Base-by-base conservation (phyloP, 1,140 invertebrate species). In the Coptotermes formosanus region DNA sequence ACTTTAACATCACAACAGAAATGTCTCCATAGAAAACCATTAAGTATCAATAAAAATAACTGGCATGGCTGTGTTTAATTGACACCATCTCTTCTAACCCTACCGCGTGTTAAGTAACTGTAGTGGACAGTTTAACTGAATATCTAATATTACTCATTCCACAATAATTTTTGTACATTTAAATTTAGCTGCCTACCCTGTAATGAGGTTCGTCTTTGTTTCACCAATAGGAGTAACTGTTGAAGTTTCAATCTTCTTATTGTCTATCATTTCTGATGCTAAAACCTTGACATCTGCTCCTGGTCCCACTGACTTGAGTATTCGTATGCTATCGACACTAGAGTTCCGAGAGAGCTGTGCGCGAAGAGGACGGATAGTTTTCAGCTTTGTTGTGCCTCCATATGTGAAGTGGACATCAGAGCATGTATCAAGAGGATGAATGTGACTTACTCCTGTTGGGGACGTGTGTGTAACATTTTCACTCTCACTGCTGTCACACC, bases 301-400 rank as follows among this genome's bases (percentile, higher is more conserved):
- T 30, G 45, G 44, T 55, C n/a, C 43, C 30, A 52, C 32, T 30
- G 43, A 25, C 30, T 84, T 84, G 12, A 84, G 25, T 14, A 52
- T 52, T 84, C 12, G 43, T 64, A 85, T 55, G 32, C 85, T 85
- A 14, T 85, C 85, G 9, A 45, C 19, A 81, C 55, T 86, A 11
- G 83, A 32, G 69, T 84, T 83, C 21, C 83, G 86, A 64, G 82
- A 59, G 32, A 84, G 59, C 30, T 83, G 52, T 19, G 86, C 86
- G 21, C 86, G 86, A 23, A 86, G 69, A 83, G 86, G 86, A 44
- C 85, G 84, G n/a, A 94, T 92, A 14, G 90, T 92, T 89, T 94
- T 94, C 75, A 95, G 89, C 89, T 95, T 94, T 7, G 94, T 94
- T 6, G 94, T 95, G 55, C 94, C 94, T 85, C 93, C 94, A 87